These are phyloP conservation scores for Melinopterus prodromus DNA, from an alignment of 2,888 invertebrate genomes.

Conservation along the genomic window DNA sequence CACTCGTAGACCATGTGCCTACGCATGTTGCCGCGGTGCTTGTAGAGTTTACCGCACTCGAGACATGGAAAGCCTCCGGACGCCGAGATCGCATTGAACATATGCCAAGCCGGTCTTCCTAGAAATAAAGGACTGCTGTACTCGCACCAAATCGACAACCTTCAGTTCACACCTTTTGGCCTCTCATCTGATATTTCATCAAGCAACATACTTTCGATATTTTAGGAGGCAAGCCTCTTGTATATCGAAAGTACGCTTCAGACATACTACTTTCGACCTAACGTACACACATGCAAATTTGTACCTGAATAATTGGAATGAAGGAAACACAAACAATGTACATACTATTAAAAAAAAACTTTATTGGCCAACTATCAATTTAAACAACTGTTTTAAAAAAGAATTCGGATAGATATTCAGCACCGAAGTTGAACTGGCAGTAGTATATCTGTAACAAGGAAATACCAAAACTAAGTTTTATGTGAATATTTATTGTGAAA, in stretches of 20 bases:
- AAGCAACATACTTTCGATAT: conserved; percentile 28
- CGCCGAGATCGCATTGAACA: conserved; percentile 37
- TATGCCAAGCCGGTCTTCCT: conserved; percentile 51
- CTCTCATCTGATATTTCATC: conserved; percentile 35
- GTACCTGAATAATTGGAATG: neutral
- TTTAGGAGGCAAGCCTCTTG: neutral
- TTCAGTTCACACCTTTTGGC: conserved; percentile 35
- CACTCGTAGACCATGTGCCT: conserved; percentile 79
- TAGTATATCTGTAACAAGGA: neutral
- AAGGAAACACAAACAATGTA: neutral
- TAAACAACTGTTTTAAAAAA: neutral
- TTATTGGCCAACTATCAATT: neutral
- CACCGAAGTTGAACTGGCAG: neutral
- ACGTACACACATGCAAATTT: neutral
- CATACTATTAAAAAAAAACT: neutral
- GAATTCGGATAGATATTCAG: neutral
- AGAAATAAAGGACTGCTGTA: conserved; percentile 60
- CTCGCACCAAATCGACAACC: conserved; percentile 40
- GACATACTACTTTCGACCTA: conserved; percentile 26
- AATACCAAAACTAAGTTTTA: neutral
- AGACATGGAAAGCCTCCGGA: conserved; percentile 62
- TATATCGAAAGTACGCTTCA: conserved; percentile 32
- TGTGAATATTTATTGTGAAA: neutral
- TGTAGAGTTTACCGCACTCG: conserved; percentile 84
- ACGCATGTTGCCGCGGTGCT: conserved; percentile 79